phyloP scores from a whole-genome alignment of 2,797 vertebrate genomes.

The Gymnocypris eckloni region DNA sequence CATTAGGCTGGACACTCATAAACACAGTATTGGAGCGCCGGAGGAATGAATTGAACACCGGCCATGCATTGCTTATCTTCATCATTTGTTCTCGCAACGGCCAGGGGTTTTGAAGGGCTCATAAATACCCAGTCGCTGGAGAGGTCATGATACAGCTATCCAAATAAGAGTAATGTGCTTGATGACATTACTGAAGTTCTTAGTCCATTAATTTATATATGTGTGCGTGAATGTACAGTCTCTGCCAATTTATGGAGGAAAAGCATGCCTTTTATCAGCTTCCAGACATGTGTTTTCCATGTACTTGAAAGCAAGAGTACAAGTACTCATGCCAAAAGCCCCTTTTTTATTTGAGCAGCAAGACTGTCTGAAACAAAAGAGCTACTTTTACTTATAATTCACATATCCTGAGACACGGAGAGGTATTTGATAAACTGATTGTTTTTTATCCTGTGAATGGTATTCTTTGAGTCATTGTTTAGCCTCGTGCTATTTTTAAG shows the following conservation, averaged over 20 bases:
- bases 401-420: constrained; percentile 29
- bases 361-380: constrained; percentile 49
- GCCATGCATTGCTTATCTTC: constrained; percentile 56
- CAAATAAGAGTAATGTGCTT: constrained; percentile 58
- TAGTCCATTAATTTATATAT: constrained; percentile 61
- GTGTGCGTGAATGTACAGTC: constrained; percentile 45
- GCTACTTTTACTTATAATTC: constrained; percentile 49
- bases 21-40: constrained; percentile 20
- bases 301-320: constrained; percentile 73
- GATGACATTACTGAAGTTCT: constrained; percentile 52
- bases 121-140: constrained; percentile 52
- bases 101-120: constrained; percentile 52
- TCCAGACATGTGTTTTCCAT: constrained; percentile 82
- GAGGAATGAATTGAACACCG: constrained; percentile 54
- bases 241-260: constrained; percentile 55
- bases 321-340: constrained; percentile 61
- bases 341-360: constrained; percentile 60
- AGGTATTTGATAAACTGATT: constrained; percentile 23
- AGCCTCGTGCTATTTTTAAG: neutral
- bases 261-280: constrained; percentile 70
- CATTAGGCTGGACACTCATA: constrained; percentile 46
- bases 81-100: constrained; percentile 45
- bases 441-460: constrained; percentile 14
- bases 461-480: constrained; percentile 19
- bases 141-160: constrained; percentile 59